Conservation (phyloP, 2,888 invertebrate genomes). For the Athalia cordata region DNA sequence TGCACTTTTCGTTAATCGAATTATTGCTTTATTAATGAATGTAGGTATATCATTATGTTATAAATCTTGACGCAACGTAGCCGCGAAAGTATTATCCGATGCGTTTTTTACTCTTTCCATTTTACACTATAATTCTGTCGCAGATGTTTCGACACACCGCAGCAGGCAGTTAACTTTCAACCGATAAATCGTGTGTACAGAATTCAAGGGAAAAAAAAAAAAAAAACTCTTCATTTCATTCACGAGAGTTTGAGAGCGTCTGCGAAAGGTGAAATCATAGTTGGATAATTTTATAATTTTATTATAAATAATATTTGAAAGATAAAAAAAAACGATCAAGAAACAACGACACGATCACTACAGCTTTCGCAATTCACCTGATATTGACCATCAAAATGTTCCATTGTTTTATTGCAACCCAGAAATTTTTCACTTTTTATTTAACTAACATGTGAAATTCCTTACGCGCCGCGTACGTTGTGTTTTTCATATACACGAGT, state of each 20-base stretch:
- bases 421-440: too few species aligned
- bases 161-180: conserved; percentile 6
- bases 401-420: too few species aligned
- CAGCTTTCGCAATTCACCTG: background rate
- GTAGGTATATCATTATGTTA: background rate
- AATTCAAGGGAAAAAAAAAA: background rate
- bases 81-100: background rate
- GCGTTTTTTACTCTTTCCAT: background rate
- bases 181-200: conserved; percentile 24
- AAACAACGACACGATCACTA: background rate
- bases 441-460: too few species aligned
- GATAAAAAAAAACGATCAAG: background rate
- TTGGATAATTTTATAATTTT: background rate
- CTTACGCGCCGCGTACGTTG: too few species aligned
- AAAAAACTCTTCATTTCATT: conserved; percentile 10
- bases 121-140: background rate
- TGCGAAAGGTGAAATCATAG: conserved; percentile 24
- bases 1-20: too few species aligned
- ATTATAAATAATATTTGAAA: background rate
- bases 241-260: background rate
- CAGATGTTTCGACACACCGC: conserved; percentile 10
- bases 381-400: too few species aligned
- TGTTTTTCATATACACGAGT: too few species aligned
- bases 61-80: too few species aligned
- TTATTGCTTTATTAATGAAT: background rate